Conservation (phyloP, 2,797 vertebrate species). For the Lagocephalus sceleratus region DNA sequence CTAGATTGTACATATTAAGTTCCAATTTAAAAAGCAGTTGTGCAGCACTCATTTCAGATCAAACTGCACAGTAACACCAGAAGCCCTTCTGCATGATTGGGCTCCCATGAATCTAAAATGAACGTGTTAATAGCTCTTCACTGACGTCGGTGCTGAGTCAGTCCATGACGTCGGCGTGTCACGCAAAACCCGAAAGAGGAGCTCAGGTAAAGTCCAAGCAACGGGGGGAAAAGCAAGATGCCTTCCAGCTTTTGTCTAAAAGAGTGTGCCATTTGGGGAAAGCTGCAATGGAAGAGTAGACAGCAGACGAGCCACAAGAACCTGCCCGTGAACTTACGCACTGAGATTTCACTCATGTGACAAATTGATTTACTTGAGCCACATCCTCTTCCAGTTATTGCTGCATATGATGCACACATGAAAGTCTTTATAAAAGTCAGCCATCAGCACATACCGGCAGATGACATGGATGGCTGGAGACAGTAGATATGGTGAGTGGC, state of each 20-base stretch:
- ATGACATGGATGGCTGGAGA: constrained; percentile 66
- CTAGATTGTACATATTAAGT: too few relatives aligned
- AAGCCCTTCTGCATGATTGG: not conserved
- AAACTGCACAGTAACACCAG: constrained; percentile 27
- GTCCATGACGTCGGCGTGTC: constrained; percentile 12
- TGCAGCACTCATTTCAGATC: constrained; percentile 24
- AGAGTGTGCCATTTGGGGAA: constrained; percentile 26
- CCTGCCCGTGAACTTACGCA: constrained; percentile 64
- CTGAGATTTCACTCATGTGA: constrained; percentile 74
- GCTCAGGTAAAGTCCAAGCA: not conserved
- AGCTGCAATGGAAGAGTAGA: constrained; percentile 25
- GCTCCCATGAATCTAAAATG: too few relatives aligned
- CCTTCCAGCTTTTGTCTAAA: constrained; percentile 19
- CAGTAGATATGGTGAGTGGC: constrained; percentile 54
- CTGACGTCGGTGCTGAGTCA: constrained; percentile 24
- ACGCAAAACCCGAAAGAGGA: constrained; percentile 5
- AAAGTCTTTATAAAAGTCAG: constrained; percentile 64
- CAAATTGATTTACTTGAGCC: constrained; percentile 77
- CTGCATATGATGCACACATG: constrained; percentile 72
- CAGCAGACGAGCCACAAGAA: constrained; percentile 53
- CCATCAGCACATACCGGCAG: constrained; percentile 71
- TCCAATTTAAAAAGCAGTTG: not conserved
- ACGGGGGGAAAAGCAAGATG: not conserved
- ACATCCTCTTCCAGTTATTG: constrained; percentile 70
- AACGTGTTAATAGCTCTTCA: constrained; percentile 4